Evolutionary conservation across 2,888 invertebrate genomes (phyloP).

Genomic region (Helicoverpa assulta): DNA sequence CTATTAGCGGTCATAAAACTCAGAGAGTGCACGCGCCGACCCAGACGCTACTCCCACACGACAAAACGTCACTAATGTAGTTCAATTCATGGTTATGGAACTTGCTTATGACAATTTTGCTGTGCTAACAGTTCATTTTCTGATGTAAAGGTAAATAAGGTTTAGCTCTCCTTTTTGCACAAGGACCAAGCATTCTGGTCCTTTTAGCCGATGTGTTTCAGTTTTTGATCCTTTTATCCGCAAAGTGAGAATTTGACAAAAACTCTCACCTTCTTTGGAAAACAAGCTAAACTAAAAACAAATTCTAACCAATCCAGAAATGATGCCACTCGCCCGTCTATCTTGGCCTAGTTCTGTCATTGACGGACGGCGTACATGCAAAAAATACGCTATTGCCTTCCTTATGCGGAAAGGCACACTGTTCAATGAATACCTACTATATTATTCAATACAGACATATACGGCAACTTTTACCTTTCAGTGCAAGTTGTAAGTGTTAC

Average conservation of each 20-base stretch:
- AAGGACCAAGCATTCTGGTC: background rate
- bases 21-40: conserved; percentile 69
- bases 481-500: conserved; percentile 25
- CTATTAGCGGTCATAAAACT: conserved; percentile 80
- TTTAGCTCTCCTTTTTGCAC: background rate
- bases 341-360: conserved; percentile 12
- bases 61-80: conserved; percentile 58
- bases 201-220: background rate
- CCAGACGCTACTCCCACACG: conserved; percentile 68
- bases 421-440: conserved; percentile 32
- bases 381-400: conserved; percentile 19
- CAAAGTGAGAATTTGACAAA: background rate
- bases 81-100: conserved; percentile 42
- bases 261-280: background rate
- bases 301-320: conserved; percentile 6
- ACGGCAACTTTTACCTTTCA: conserved; percentile 40
- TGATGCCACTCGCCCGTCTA: background rate
- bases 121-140: background rate
- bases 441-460: conserved; percentile 36
- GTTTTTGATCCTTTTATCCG: too few species aligned
- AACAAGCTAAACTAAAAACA: background rate
- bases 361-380: conserved; percentile 15
- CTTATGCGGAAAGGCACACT: conserved; percentile 18
- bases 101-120: conserved; percentile 17
- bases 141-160: background rate